Conservation (phyloP, 2,888 invertebrate species). For the Tromatobia lineatoria region DNA sequence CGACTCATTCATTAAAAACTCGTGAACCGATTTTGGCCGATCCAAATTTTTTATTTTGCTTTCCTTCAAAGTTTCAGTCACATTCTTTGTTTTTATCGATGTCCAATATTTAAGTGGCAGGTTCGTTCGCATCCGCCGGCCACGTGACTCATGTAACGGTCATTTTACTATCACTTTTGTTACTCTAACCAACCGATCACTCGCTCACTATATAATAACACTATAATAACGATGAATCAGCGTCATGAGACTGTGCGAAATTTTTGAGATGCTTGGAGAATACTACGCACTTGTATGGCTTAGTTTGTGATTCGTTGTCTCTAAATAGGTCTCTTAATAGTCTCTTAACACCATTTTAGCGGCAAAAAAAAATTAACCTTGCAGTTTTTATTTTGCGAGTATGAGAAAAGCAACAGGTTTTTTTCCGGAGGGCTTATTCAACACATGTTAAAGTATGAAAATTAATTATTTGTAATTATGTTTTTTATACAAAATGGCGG, state of each 20-base stretch:
- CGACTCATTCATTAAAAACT: neutral
- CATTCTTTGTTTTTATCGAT: neutral
- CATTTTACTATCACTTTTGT: conserved; percentile 5
- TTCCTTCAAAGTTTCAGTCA: neutral
- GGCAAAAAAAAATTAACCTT: too few relatives aligned
- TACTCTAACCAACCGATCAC: neutral
- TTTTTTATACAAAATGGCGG: too few relatives aligned
- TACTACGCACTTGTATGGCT: neutral
- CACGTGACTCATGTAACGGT: neutral
- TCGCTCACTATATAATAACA: too few relatives aligned
- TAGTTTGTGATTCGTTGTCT: neutral
- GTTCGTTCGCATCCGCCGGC: neutral
- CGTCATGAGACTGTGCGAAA: neutral
- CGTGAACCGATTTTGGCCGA: neutral
- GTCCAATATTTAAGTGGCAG: neutral
- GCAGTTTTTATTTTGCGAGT: too few relatives aligned
- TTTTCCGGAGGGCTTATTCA: too few relatives aligned
- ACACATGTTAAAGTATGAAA: too few relatives aligned
- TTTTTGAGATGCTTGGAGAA: neutral
- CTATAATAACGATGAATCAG: neutral
- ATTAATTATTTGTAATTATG: too few relatives aligned
- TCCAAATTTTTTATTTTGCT: neutral
- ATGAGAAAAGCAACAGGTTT: too few relatives aligned
- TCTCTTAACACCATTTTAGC: too few relatives aligned
- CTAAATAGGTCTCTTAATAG: neutral